Conservation (phyloP, 1,140 invertebrate species). For the Yoshiicerus persimilis region DNA sequence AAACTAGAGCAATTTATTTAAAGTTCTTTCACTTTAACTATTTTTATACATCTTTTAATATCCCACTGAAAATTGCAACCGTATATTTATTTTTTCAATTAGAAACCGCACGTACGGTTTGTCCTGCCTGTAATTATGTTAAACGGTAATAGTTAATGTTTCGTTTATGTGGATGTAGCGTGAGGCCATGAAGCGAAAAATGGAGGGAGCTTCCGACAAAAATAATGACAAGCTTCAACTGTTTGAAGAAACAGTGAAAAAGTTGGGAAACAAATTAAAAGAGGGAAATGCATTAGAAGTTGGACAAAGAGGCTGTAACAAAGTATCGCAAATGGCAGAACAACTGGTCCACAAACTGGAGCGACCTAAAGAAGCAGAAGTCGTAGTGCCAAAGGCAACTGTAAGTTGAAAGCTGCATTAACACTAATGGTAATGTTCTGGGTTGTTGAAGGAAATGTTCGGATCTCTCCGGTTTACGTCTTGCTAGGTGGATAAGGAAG, state of each 20-base stretch:
- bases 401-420: conserved; percentile 25
- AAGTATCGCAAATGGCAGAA: conserved; percentile 83
- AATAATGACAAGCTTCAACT: conserved; percentile 28
- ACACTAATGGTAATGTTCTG: neutral
- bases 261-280: conserved; percentile 75
- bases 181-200: conserved; percentile 74
- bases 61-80: no score
- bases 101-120: neutral
- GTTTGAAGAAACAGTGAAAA: conserved; percentile 78
- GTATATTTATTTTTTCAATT: no score
- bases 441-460: neutral
- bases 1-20: neutral
- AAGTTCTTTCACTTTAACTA: no score
- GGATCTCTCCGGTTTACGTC: neutral
- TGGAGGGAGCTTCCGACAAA: conserved; percentile 59
- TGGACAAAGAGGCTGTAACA: conserved; percentile 71
- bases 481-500: neutral
- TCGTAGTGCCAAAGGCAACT: neutral
- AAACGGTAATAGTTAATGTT: neutral
- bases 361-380: conserved; percentile 34
- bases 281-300: conserved; percentile 71
- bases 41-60: neutral
- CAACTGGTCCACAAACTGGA: conserved; percentile 70
- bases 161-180: conserved; percentile 63
- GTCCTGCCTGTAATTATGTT: neutral